These are phyloP conservation scores for Drosophila orosa DNA, from an alignment of 1,140 invertebrate genomes.

Conservation along the genomic window DNA sequence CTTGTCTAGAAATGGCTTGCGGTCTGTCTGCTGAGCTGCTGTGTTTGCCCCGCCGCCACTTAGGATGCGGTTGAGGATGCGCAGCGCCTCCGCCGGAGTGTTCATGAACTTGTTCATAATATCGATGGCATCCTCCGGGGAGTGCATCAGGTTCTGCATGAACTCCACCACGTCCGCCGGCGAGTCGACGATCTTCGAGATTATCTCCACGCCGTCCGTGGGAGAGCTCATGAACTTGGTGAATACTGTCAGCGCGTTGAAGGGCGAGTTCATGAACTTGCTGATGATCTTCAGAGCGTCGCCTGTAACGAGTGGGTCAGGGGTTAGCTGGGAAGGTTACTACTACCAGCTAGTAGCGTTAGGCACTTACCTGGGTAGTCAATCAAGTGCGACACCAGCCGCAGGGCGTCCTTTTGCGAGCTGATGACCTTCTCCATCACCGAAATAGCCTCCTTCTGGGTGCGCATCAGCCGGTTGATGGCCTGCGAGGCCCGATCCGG, in stretches of 20 bases:
- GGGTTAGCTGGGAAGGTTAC: conserved; percentile 4
- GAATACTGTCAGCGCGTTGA: conserved; percentile 83
- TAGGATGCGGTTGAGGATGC: conserved; percentile 80
- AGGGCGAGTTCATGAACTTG: conserved; percentile 84
- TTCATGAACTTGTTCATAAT: conserved; percentile 84
- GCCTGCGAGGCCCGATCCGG: conserved; percentile 78
- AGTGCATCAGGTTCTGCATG: conserved; percentile 81
- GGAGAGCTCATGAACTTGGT: conserved; percentile 84
- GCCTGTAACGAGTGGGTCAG: conserved; percentile 47
- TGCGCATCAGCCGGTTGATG: conserved; percentile 79
- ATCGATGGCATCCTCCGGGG: conserved; percentile 79
- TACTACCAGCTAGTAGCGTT: neutral
- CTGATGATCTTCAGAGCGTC: conserved; percentile 83
- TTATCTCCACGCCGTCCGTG: conserved; percentile 83
- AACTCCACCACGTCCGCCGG: conserved; percentile 82
- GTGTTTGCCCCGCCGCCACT: conserved; percentile 61
- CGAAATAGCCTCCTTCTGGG: conserved; percentile 77
- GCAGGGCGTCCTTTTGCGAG: conserved; percentile 80
- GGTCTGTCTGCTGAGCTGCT: conserved; percentile 35
- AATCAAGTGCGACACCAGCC: conserved; percentile 80
- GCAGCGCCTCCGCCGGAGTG: conserved; percentile 79
- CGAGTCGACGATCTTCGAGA: conserved; percentile 82
- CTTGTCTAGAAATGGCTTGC: conserved; percentile 39
- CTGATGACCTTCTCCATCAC: conserved; percentile 80
- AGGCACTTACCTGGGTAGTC: conserved; percentile 70